Percentiles rank a stretch among this genome's conserved stretches.
phyloP scores from a whole-genome alignment of 1,140 invertebrate species.

The Choristoneura fumiferana region DNA sequence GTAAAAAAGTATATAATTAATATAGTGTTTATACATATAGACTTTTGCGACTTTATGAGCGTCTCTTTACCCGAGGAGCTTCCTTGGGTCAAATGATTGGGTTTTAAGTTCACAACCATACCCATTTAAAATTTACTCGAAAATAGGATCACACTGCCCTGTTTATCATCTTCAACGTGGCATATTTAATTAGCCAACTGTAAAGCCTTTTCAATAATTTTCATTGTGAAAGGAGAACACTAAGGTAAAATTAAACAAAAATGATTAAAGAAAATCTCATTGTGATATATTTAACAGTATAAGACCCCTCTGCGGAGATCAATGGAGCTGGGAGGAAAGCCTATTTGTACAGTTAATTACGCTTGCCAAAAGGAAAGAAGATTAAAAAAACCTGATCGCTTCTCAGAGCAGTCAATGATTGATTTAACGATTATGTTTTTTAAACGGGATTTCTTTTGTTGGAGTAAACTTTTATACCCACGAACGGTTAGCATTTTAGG shows the following conservation, averaged over 20 bases:
- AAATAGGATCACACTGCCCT: no score
- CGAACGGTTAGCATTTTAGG: no score
- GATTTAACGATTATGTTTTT: conserved; percentile 13
- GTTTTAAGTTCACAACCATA: no score
- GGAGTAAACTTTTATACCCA: background rate
- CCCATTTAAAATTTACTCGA: no score
- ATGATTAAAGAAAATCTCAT: conserved; percentile 15
- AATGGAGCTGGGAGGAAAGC: conserved; percentile 19
- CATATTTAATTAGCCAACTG: background rate
- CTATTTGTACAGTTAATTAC: conserved; percentile 22
- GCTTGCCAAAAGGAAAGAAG: conserved; percentile 16
- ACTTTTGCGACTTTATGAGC: no score
- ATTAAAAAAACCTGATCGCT: conserved; percentile 20
- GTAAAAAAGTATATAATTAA: no score
- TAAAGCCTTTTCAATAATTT: background rate
- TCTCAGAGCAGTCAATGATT: conserved; percentile 17
- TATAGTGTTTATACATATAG: no score
- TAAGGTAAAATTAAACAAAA: background rate
- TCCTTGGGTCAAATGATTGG: no score
- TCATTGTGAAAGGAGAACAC: background rate
- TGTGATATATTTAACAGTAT: conserved; percentile 19
- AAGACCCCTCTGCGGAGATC: conserved; percentile 9
- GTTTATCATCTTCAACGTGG: no score
- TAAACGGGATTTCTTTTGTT: conserved; percentile 13
- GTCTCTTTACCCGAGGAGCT: no score